phyloP scores from a whole-genome alignment of 2,888 invertebrate species.

The Aspidiotus destructor region DNA sequence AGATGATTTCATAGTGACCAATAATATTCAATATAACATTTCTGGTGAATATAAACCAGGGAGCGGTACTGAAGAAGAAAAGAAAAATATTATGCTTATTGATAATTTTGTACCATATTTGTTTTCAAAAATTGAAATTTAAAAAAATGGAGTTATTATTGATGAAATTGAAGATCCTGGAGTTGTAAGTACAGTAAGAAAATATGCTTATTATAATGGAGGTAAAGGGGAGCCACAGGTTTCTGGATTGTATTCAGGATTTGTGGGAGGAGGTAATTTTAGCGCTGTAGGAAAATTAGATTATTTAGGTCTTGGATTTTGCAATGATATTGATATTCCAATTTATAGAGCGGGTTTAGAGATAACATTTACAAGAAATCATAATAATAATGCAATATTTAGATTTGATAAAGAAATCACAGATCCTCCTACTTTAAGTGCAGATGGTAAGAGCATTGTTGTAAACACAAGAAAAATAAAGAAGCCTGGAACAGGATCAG shows the following conservation, averaged over 20 bases:
- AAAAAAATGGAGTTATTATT: constrained; percentile 1
- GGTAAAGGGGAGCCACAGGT: neutral
- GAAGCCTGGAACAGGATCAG: constrained; percentile 1
- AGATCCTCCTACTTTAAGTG: constrained; percentile 1
- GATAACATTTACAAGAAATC: constrained; percentile 4
- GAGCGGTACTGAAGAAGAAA: constrained; percentile 2
- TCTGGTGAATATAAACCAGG: neutral
- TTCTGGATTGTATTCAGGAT: constrained; percentile 4
- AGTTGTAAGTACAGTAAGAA: constrained; percentile 1
- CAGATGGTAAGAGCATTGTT: constrained; percentile 2
- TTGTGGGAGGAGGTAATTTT: constrained; percentile 4
- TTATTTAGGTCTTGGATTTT: constrained; percentile 4
- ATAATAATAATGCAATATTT: neutral
- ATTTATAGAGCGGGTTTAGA: constrained; percentile 2
- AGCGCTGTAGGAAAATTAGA: neutral
- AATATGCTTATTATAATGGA: constrained; percentile 4
- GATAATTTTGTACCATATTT: neutral
- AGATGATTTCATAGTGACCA: constrained; percentile 4
- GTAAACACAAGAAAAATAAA: constrained; percentile 4
- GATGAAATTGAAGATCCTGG: constrained; percentile 2
- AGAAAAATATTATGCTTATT: constrained; percentile 4
- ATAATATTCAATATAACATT: constrained; percentile 4
- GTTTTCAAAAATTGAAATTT: neutral
- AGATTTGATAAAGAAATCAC: constrained; percentile 1
- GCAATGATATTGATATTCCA: constrained; percentile 4